A percentile compares a stretch with the other conserved stretches of the same genome.
Conservation (phyloP, 2,113 vertebrate species). For the Phocoena sinus region DNA sequence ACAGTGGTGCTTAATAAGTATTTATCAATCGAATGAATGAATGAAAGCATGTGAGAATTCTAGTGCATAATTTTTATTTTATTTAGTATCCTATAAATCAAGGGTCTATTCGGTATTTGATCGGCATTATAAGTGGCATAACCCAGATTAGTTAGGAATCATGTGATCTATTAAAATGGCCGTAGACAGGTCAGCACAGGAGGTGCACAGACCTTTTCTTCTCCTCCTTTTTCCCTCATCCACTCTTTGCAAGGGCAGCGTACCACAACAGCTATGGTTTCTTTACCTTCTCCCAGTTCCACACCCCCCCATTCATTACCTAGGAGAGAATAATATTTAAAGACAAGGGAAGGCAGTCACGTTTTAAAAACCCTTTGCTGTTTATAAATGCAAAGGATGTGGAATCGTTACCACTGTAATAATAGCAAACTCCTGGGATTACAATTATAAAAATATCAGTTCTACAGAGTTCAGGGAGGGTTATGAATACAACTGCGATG, state of each 20-base stretch:
- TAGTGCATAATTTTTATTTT: neutral
- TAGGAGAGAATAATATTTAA: neutral
- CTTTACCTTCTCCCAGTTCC: too few species aligned
- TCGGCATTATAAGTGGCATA: fast-evolving
- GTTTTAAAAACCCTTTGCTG: neutral
- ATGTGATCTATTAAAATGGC: too few species aligned
- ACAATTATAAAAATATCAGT: neutral
- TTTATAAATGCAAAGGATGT: neutral
- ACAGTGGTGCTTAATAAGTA: neutral
- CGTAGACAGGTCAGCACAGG: fast-evolving
- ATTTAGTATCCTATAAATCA: neutral
- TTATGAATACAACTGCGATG: fast-evolving
- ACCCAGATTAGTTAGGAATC: too few species aligned
- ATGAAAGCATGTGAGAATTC: neutral
- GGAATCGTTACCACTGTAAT: neutral
- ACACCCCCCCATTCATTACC: fast-evolving
- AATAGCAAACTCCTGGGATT: neutral
- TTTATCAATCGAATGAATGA: neutral
- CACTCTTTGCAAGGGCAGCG: fast-evolving
- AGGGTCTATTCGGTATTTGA: too few species aligned
- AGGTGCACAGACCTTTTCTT: fast-evolving
- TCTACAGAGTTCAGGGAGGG: too few species aligned
- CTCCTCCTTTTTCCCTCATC: fast-evolving
- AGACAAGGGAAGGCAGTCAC: neutral
- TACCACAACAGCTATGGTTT: fast-evolving